Evolutionary conservation across 2,113 vertebrate species (phyloP), one percentile per base, ranked within the genome.

Genomic region (Amazona guildingii): DNA sequence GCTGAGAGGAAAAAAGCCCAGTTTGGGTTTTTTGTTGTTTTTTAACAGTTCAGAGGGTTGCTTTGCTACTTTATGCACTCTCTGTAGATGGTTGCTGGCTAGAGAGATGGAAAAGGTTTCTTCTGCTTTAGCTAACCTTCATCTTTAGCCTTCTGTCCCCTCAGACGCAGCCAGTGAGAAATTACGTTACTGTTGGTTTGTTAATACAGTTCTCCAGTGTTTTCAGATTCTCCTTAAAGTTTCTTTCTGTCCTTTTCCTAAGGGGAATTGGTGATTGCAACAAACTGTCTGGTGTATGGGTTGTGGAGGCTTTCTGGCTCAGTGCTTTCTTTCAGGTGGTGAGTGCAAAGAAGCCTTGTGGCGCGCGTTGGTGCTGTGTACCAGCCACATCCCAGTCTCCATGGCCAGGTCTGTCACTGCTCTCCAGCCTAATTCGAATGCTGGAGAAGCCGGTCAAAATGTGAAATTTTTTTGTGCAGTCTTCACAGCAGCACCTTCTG

Each of bases 341-440:
- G 27, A 25, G 46, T 68, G 54, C 5, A 1, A 33, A 55, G 64
- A 79, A 15, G 17, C 24, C 24, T 27, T 4, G 9, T 0, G 2
- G 52, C 16, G 16, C 24, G 0, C 1, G 1, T 35, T 1, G 1
- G 12, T 62, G 52, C 64, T 19, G 10, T 24, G 35, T 21, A 57
- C 44, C 66, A 46, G 17, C 59, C 12, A 7, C 0, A 1, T 41
- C 66, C 18, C 29, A 5, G 8, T 33, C 31, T 52, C 54, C 27
- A 33, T 31, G 16, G 46, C 28, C 31, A 28, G 17, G 43, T 23
- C 20, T 28, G 25, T 46, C 46, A 33, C 67, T 54, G 39, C 2
- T 2, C 23, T 81, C 18, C 33, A 73, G 72, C 27, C 4, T 48
- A 33, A 48, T 54, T 90, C 41, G 54, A 66, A 64, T 74, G 28